Evolutionary conservation across 92 coral and sea anemone species (phyloP), one percentile per base, ranked within the genome.

Genomic region (Hydrozoanthus gracilis): DNA sequence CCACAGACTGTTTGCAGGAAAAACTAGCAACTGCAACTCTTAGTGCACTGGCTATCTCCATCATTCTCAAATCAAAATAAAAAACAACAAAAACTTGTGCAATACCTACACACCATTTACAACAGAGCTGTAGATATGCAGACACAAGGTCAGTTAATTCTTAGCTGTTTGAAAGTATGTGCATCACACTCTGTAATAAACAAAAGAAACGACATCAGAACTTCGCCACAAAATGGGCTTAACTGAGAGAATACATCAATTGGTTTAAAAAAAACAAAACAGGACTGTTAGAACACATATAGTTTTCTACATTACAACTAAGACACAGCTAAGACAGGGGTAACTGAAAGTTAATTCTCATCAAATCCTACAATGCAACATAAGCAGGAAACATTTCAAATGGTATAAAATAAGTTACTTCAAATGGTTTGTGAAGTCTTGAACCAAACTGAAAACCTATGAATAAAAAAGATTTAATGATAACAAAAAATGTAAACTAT

Each of bases 231-330:
- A 27, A 27, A 27, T 27, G 39, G 39, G 39, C 39, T 27, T 0
- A 27, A 0, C 39, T 27, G 39, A 27, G 39, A 27, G 39, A 27
- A 27, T 27, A 27, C 39, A 27, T 27, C 39, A 27, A 27, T 2
- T 27, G 39, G 39, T 27, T 27, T 27, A 27, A 27, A 27, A 27
- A n/a, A n/a, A 65, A 0, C 12, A 68, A 20, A 68, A 7, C 14
- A 7, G 60, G 93, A 91, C 91, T 69, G 79, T 94, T 95, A 94
- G 98, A 46, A 95, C 92, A 94, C 98, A 94, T 94, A 95, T 52
- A 92, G 47, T 18, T 94, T 66, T 94, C 98, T 61, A 92, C 98
- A 94, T 76, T 7, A 79, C 69, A 49, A 44, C 87, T 94, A 88
- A 71, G 98, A 94, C 10, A 79, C 69, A 49, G 39, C 87, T 94